Conservation (phyloP, 2,888 invertebrate genomes). For the Philopedon plagiatum region DNA sequence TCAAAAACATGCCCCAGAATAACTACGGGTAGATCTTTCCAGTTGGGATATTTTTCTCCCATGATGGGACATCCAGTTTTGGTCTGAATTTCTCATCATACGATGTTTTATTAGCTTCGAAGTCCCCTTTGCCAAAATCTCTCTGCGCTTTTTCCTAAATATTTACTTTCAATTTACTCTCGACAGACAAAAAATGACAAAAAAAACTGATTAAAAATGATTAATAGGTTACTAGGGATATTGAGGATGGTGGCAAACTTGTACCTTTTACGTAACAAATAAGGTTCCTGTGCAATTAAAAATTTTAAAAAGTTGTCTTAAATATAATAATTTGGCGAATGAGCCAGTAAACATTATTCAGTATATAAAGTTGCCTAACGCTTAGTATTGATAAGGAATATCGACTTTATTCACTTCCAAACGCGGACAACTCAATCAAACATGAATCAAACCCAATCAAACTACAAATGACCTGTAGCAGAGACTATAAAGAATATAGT, state of each 20-base stretch:
- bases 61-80: conserved; percentile 16
- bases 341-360: neutral
- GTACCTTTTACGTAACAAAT: neutral
- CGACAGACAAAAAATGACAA: conserved; percentile 10
- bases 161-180: conserved; percentile 29
- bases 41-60: conserved; percentile 10
- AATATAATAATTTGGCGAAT: no score
- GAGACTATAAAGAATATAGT: no score
- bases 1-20: conserved; percentile 60
- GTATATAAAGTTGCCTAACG: neutral
- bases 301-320: neutral
- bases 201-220: conserved; percentile 19
- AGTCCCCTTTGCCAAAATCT: neutral
- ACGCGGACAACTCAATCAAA: no score
- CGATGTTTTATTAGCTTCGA: neutral
- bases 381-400: neutral
- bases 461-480: no score
- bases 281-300: neutral
- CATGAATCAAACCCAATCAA: no score
- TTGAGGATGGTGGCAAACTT: neutral
- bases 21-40: conserved; percentile 51
- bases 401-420: no score
- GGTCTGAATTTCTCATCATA: conserved; percentile 26
- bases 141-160: neutral
- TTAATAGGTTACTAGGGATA: conserved; percentile 2